Conservation (phyloP, 2,113 vertebrate species). For the Phrynocephalus versicolor region DNA sequence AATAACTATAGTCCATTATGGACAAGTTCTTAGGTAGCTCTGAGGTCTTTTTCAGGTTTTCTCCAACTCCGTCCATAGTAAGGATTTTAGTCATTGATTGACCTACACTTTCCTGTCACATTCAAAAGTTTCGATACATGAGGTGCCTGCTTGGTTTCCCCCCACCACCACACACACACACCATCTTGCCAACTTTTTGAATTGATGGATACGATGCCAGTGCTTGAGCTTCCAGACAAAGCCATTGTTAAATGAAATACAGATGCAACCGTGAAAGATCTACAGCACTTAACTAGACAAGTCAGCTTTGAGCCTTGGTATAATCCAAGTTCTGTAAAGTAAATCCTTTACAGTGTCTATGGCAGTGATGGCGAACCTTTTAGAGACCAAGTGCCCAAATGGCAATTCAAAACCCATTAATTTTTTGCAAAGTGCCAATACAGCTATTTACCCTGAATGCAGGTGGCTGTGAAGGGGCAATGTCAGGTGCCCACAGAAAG, state of each 20-base stretch:
- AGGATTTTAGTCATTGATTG: neutral
- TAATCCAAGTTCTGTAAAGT: neutral
- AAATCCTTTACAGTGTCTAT: neutral
- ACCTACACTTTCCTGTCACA: neutral
- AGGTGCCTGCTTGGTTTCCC: neutral
- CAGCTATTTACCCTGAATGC: no score
- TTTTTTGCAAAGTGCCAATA: no score
- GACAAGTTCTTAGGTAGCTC: no score
- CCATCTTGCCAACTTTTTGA: neutral
- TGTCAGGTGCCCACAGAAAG: no score
- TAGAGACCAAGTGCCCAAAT: no score
- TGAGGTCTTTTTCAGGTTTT: neutral
- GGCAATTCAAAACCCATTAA: no score
- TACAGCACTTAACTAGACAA: neutral
- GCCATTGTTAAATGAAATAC: conserved; percentile 25
- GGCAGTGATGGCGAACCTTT: no score
- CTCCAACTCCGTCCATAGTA: neutral
- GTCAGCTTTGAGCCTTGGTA: neutral
- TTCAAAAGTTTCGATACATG: neutral
- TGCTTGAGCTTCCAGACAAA: neutral
- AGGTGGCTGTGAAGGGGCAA: no score
- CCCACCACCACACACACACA: no score
- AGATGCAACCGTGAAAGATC: neutral
- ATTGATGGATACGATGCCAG: neutral
- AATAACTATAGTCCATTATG: no score